Conservation (phyloP, 2,113 vertebrate genomes). For the Sylvilagus bachmani region DNA sequence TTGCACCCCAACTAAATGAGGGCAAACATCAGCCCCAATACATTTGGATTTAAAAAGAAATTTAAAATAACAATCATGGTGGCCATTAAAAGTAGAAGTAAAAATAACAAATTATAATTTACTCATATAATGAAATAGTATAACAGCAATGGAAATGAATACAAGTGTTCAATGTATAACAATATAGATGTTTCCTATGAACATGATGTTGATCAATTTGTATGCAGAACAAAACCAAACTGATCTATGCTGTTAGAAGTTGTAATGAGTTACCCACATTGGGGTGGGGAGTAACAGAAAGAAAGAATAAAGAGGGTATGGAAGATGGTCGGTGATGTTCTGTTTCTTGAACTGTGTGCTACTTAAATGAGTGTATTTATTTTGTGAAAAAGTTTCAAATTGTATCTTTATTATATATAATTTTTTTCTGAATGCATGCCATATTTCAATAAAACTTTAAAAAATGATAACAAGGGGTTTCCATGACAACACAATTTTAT, state of each 20-base stretch:
- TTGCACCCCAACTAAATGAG: too few species aligned
- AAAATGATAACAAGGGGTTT: conserved; percentile 2
- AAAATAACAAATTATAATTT: neutral
- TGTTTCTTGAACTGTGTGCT: neutral
- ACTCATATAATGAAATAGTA: neutral
- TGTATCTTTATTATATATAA: neutral
- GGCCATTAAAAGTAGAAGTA: neutral
- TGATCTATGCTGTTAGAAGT: neutral
- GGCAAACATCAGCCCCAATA: too few species aligned
- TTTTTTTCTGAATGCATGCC: conserved; percentile 31
- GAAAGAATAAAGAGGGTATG: neutral
- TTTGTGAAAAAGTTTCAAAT: neutral
- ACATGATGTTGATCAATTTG: neutral
- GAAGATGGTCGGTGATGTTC: neutral
- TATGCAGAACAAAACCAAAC: neutral
- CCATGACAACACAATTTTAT: neutral
- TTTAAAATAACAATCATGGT: neutral
- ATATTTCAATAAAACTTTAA: neutral
- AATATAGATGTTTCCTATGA: neutral
- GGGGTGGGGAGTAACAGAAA: neutral
- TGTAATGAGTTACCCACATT: fast-evolving
- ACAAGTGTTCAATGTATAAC: neutral
- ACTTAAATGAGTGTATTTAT: neutral
- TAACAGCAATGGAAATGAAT: neutral
- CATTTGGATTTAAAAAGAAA: too few species aligned